Evolutionary conservation across 2,113 vertebrate species (phyloP), one percentile per base, ranked within the genome.

Genomic region (Ameiurus melas): DNA sequence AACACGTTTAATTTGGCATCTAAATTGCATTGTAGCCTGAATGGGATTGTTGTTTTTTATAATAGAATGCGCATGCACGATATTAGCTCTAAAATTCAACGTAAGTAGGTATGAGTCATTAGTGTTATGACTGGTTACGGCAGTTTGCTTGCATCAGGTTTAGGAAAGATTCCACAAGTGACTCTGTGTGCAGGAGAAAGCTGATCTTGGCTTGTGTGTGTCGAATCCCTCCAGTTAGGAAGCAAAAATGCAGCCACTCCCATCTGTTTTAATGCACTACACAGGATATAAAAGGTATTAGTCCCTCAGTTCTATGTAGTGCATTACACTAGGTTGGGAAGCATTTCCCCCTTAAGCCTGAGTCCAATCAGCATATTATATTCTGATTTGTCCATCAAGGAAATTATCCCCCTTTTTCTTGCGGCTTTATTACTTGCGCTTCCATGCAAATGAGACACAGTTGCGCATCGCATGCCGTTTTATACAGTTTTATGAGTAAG

Each of bases 401-500:
- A 77, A 53, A 33, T 36, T 4, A 51, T 77, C 53, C 89, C 33
- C 30, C 8, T 68, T 85, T 83, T 90, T 90, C 89, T 92, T 77
- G 87, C 60, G 88, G 89, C 81, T 89, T 91, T 90, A 92, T 92
- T 92, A 92, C 36, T 77, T 58, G 89, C 86, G 77, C 66, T 89
- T 89, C 14, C 89, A 90, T 93, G 89, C 91, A 94, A 93, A 93
- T 93, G 83, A 86, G 89, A 89, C 90, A 86, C 25, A 91, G 8
- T 43, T 71, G 86, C 90, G 86, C 27, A 36, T 62, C n/a, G 39
- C 90, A 60, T 33, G 85, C 90, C 85, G 66, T 82, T 79, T 79
- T 79, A 79, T 53, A 25, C 77, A 55, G 89, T 85, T 91, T 90
- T 91, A 91, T 85, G 84, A 91, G 88, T 88, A 85, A 90, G 86